phyloP scores from a whole-genome alignment of 2,888 invertebrate species.

The Cerceris rybyensis region DNA sequence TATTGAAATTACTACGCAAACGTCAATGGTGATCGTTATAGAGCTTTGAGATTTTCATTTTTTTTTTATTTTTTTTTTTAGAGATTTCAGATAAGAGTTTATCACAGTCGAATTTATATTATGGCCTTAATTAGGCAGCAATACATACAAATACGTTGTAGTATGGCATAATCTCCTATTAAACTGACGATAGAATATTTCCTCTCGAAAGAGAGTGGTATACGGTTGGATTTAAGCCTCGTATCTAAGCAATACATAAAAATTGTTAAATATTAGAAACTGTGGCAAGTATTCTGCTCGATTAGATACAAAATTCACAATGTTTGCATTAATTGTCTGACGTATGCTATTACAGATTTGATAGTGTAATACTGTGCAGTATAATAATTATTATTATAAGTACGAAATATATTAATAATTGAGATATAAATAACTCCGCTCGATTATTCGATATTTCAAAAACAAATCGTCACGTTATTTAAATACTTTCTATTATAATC shows the following conservation, averaged over 20 bases:
- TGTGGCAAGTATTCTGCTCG: conserved; percentile 25
- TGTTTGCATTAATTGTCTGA: conserved; percentile 16
- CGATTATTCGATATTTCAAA: not conserved
- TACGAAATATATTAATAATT: not conserved
- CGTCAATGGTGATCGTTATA: not conserved
- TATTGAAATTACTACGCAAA: no score
- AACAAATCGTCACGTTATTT: not conserved
- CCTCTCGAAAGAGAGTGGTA: not conserved
- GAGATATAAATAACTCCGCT: conserved; percentile 2
- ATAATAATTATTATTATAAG: not conserved
- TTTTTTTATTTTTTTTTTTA: not conserved
- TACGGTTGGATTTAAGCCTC: conserved; percentile 19
- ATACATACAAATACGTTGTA: conserved; percentile 31
- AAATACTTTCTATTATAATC: conserved; percentile 10
- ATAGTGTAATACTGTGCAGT: not conserved
- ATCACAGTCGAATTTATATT: conserved; percentile 58
- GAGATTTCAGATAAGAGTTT: conserved; percentile 30
- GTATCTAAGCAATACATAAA: conserved; percentile 26
- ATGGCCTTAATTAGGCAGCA: conserved; percentile 39
- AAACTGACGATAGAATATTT: conserved; percentile 11
- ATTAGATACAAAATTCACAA: conserved; percentile 22
- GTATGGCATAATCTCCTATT: conserved; percentile 23
- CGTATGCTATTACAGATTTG: conserved; percentile 16
- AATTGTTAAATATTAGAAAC: conserved; percentile 8
- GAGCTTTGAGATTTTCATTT: not conserved